Evolutionary conservation across 2,888 invertebrate species (phyloP).

Genomic region (Drosophila suboccidentalis): DNA sequence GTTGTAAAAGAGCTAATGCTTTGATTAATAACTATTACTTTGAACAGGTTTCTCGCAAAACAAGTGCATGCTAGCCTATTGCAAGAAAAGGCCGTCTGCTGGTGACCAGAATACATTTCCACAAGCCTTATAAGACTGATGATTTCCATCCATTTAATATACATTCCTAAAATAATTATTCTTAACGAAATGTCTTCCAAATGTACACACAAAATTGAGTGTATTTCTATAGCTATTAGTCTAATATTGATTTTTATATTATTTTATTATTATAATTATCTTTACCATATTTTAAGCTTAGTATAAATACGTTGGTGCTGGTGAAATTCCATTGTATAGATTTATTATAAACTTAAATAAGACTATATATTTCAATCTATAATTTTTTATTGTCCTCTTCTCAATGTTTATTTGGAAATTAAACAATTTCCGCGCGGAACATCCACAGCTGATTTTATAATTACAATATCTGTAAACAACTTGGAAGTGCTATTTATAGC

Average conservation of each 20-base stretch:
- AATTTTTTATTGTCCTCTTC: not conserved
- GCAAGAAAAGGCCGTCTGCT: constrained; percentile 90
- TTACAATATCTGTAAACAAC: constrained; percentile 27
- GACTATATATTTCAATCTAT: not conserved
- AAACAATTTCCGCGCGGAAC: constrained; percentile 11
- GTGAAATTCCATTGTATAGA: not conserved
- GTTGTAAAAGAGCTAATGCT: accelerated
- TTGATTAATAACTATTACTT: not conserved
- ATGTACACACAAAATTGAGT: not conserved
- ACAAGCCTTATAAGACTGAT: constrained; percentile 53
- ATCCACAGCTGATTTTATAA: constrained; percentile 5
- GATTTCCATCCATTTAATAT: constrained; percentile 6
- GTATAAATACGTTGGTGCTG: not conserved
- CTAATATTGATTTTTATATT: too few relatives aligned
- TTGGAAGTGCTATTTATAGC: constrained; percentile 14
- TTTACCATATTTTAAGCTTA: not conserved
- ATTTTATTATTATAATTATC: too few relatives aligned
- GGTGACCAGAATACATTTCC: constrained; percentile 86
- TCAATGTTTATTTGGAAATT: not conserved
- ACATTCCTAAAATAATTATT: not conserved
- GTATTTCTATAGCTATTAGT: not conserved
- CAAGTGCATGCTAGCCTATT: constrained; percentile 88
- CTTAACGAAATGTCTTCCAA: not conserved
- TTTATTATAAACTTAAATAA: not conserved
- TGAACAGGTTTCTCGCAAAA: constrained; percentile 88